Evolutionary conservation across 2,888 invertebrate genomes (phyloP), one percentile per base, ranked within the genome.

Genomic region (Gryllus longicercus): DNA sequence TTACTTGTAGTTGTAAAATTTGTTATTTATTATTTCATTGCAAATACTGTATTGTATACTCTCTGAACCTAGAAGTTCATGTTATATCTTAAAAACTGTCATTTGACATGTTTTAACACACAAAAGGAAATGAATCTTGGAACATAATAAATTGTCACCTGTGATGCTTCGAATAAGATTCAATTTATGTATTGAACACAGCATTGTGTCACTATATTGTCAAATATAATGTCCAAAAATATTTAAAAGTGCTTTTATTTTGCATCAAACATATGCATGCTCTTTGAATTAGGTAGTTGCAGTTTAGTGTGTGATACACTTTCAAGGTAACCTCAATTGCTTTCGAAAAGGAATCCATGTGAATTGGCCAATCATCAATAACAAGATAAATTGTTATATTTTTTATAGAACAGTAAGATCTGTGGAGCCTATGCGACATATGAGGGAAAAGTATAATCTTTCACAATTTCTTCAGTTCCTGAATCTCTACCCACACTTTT

Each of bases 21-120:
- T 63, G 63, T 63, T 63, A 63, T 63, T 63, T 63, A 63, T 63
- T 63, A 63, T 63, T 63, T 63, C n/a, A 14, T 63, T 63, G n/a
- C n/a, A 63, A 14, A 14, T 38, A 76, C 5, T 38, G 49, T 76
- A 76, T 76, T 76, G 76, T 76, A 38, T 5, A 76, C 21, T 76
- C 18, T 76, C 49, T 23, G 25, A 21, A 16, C 76, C n/a, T 63
- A 63, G 63, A 63, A n/a, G 63, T 63, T 14, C 63, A 14, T 63
- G 63, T 63, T n/a, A 63, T 63, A n/a, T 63, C 63, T 63, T 63
- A 63, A 63, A 63, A 63, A 63, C n/a, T 63, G n/a, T n/a, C 14
- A 18, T 63, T 18, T 18, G 63, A 63, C n/a, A n/a, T 18, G 16
- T 63, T 14, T 14, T 16, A 63, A 63, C 63, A 18, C 63, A 63